A percentile compares a stretch with the other conserved stretches of the same genome.
phyloP scores from a whole-genome alignment of 2,888 invertebrate species.

The Pterostichus niger region DNA sequence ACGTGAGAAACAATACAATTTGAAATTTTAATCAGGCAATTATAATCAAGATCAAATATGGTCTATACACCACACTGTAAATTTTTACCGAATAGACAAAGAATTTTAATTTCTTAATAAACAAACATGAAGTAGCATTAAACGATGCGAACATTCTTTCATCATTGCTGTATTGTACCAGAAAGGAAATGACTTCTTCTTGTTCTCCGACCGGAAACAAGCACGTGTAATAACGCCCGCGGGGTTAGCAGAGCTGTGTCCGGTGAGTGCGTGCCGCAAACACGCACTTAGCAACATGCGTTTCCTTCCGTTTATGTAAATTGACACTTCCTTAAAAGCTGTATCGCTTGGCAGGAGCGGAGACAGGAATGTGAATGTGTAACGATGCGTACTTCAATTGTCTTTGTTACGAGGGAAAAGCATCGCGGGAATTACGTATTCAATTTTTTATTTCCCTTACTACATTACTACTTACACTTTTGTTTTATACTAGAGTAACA shows the following conservation, averaged over 20 bases:
- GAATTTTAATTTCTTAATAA: too few species aligned
- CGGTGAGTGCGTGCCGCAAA: slow-evolving; percentile 13
- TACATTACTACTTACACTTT: too few species aligned
- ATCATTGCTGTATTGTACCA: not conserved
- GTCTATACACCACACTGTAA: too few species aligned
- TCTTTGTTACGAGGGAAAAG: not conserved
- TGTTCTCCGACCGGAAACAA: slow-evolving; percentile 10
- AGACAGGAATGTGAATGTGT: slow-evolving; percentile 14
- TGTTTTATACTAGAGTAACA: too few species aligned
- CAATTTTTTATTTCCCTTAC: slow-evolving; percentile 2
- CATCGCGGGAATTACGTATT: slow-evolving; percentile 12
- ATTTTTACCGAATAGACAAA: too few species aligned
- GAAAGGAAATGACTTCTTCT: slow-evolving; percentile 1
- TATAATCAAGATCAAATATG: too few species aligned
- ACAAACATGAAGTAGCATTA: too few species aligned
- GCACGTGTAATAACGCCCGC: slow-evolving; percentile 19
- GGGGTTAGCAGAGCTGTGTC: slow-evolving; percentile 16
- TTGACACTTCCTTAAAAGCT: slow-evolving; percentile 46
- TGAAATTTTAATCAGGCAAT: too few species aligned
- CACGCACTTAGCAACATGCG: slow-evolving; percentile 34
- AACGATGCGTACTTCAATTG: slow-evolving; percentile 4
- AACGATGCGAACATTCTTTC: not conserved
- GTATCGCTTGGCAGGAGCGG: not conserved
- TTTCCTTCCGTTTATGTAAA: slow-evolving; percentile 54
- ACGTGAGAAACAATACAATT: too few species aligned